Percentiles rank a stretch among this genome's conserved stretches.
These are phyloP conservation scores for Sialis fuliginosa DNA, from an alignment of 2,888 invertebrate genomes.

Conservation along the genomic window DNA sequence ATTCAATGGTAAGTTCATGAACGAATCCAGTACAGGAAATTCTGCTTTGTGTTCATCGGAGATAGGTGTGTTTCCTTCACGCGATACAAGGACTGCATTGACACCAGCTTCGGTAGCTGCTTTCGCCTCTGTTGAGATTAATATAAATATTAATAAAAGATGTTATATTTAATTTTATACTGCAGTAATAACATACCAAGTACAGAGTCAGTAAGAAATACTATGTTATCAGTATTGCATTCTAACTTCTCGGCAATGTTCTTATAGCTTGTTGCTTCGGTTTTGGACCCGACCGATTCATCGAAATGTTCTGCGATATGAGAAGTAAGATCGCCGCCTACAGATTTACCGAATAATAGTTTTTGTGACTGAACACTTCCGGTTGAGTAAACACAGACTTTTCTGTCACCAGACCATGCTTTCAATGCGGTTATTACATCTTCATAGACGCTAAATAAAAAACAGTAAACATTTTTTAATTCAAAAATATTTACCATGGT, in stretches of 20 bases:
- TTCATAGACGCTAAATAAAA: slow-evolving; percentile 51
- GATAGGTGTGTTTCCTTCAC: slow-evolving; percentile 27
- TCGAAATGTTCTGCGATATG: slow-evolving; percentile 70
- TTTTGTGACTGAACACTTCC: slow-evolving; percentile 85
- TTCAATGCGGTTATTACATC: slow-evolving; percentile 66
- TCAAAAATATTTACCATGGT: not conserved
- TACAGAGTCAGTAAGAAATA: slow-evolving; percentile 75
- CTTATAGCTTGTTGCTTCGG: slow-evolving; percentile 57
- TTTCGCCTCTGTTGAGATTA: slow-evolving; percentile 48
- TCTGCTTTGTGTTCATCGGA: too few species aligned
- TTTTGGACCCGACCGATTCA: slow-evolving; percentile 67
- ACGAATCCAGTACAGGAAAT: too few species aligned
- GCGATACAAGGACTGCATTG: slow-evolving; percentile 45
- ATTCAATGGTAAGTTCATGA: too few species aligned
- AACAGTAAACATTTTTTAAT: slow-evolving; percentile 19
- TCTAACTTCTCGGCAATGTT: slow-evolving; percentile 54
- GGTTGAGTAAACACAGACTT: slow-evolving; percentile 76
- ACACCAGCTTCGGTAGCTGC: slow-evolving; percentile 65
- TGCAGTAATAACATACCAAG: slow-evolving; percentile 37
- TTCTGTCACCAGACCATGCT: slow-evolving; percentile 46
- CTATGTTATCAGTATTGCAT: slow-evolving; percentile 42
- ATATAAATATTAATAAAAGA: not conserved
- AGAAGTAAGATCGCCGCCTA: slow-evolving; percentile 57
- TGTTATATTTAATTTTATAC: not conserved
- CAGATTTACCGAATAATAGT: slow-evolving; percentile 61